Conservation (phyloP, 1,140 invertebrate species). For the Micrasema minimum region DNA sequence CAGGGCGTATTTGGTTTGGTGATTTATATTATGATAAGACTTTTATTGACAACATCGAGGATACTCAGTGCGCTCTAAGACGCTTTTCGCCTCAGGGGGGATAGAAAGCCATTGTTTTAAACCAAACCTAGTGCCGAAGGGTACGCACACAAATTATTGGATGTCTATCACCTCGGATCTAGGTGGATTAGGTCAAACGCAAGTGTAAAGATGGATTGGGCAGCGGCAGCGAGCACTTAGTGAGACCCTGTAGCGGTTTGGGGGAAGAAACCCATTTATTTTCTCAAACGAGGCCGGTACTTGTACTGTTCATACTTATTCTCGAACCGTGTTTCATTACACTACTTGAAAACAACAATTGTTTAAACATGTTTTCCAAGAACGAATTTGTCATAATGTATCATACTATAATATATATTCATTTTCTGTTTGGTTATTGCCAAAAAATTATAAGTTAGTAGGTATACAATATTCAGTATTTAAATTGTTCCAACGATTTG, state of each 20-base stretch:
- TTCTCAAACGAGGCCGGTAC: too few species aligned
- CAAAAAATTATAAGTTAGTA: too few species aligned
- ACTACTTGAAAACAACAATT: not conserved
- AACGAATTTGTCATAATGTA: not conserved
- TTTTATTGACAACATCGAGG: constrained; percentile 32
- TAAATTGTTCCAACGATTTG: too few species aligned
- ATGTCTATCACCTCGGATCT: constrained; percentile 6
- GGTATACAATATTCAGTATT: too few species aligned
- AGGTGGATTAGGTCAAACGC: constrained; percentile 13
- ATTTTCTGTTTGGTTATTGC: too few species aligned
- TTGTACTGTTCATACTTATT: not conserved
- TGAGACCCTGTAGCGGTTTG: not conserved
- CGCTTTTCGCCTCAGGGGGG: constrained; percentile 9
- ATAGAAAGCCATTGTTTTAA: constrained; percentile 11
- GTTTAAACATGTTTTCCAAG: not conserved
- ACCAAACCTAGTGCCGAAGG: not conserved
- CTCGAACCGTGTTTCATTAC: not conserved
- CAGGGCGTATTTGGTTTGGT: constrained; percentile 19
- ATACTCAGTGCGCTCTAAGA: not conserved
- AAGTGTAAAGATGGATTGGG: constrained; percentile 8
- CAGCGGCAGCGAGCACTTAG: not conserved
- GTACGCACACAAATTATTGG: constrained; percentile 7
- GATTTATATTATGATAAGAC: constrained; percentile 30
- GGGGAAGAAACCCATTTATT: not conserved
- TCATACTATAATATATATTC: too few species aligned